A percentile compares a stretch with the other conserved stretches of the same genome.
Evolutionary conservation across 1,140 invertebrate genomes (phyloP).

Genomic region (Zaprionus capensis): DNA sequence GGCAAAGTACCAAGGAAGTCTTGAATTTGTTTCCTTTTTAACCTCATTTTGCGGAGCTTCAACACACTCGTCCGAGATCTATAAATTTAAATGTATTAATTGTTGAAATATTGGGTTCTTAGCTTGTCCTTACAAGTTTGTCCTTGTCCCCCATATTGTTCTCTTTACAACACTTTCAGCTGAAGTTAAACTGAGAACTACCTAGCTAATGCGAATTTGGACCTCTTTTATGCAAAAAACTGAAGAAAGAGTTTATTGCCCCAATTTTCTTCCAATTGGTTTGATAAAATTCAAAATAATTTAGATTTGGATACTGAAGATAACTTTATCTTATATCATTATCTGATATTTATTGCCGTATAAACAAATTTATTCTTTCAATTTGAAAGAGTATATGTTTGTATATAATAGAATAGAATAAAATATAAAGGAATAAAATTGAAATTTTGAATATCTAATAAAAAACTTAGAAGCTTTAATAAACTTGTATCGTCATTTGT

Average conservation of each 20-base stretch:
- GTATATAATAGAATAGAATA: background rate
- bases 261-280: background rate
- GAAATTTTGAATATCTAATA: background rate
- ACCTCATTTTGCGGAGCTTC: constrained; percentile 7
- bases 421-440: background rate
- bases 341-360: too few species aligned
- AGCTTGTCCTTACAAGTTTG: constrained; percentile 49
- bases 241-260: background rate
- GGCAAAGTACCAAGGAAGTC: constrained; percentile 66
- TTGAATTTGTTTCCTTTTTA: constrained; percentile 3
- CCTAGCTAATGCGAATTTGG: background rate
- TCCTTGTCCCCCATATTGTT: constrained; percentile 59
- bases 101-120: background rate
- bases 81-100: constrained; percentile 42
- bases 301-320: background rate
- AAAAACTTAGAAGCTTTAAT: background rate
- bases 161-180: background rate
- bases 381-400: background rate
- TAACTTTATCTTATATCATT: too few species aligned
- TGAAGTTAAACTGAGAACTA: constrained; percentile 9
- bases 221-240: constrained; percentile 11
- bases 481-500: background rate
- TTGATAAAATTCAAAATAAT: background rate
- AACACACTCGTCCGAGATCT: constrained; percentile 52
- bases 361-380: background rate